Percentiles rank a stretch among this genome's conserved stretches.
These are phyloP conservation scores for Drosophila funebris DNA, from an alignment of 1,140 invertebrate species.

Conservation along the genomic window DNA sequence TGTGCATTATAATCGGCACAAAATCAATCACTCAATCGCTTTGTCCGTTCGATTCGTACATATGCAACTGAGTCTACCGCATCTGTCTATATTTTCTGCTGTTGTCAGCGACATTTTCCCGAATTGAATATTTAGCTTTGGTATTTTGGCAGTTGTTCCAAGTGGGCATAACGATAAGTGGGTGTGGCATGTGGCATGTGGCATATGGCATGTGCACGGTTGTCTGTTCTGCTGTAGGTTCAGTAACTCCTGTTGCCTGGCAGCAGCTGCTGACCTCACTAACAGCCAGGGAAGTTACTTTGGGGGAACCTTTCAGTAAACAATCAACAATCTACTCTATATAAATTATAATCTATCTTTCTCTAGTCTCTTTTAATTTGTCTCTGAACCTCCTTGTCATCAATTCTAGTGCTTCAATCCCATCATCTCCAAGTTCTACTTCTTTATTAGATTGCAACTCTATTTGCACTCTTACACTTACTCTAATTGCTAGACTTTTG, in stretches of 20 bases:
- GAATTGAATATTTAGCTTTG: conserved; percentile 36
- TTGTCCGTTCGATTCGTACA: not conserved
- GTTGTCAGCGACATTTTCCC: conserved; percentile 23
- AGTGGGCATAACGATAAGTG: not conserved
- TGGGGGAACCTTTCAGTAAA: not conserved
- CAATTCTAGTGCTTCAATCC: too few species aligned
- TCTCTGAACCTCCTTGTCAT: too few species aligned
- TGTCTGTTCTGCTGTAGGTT: not conserved
- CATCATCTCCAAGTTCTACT: too few species aligned
- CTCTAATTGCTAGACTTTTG: too few species aligned
- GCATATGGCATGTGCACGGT: not conserved
- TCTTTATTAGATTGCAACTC: too few species aligned
- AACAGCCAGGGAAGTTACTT: not conserved
- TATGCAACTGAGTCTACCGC: not conserved
- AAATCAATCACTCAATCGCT: conserved; percentile 27
- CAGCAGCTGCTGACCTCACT: conserved; percentile 38
- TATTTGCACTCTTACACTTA: too few species aligned
- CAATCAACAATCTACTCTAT: not conserved
- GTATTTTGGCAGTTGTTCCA: conserved; percentile 29
- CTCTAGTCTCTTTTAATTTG: too few species aligned
- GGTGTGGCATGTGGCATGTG: conserved; percentile 5
- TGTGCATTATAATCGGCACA: not conserved
- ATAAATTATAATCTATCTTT: not conserved
- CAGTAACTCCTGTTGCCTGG: conserved; percentile 36
- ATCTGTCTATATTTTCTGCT: conserved; percentile 21